A percentile compares a stretch with the other conserved stretches of the same genome.
phyloP scores from a whole-genome alignment of 2,797 vertebrate species.

The Mus caroli region DNA sequence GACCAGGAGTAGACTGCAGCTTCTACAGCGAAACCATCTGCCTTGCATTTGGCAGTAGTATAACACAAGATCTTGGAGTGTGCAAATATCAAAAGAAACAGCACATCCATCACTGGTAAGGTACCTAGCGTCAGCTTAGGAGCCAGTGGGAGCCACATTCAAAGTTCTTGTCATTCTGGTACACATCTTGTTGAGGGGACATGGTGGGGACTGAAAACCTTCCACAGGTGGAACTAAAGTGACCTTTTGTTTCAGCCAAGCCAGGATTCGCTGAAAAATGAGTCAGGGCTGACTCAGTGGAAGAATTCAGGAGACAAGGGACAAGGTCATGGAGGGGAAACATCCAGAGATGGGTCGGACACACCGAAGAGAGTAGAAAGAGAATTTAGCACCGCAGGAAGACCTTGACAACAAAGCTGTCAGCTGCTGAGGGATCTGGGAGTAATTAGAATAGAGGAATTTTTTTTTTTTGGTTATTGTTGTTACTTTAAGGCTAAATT shows the following conservation, averaged over 20 bases:
- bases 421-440: background rate
- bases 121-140: conserved; percentile 68
- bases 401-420: conserved; percentile 14
- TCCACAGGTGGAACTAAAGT: conserved; percentile 64
- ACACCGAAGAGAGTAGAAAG: background rate
- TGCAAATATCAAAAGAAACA: conserved; percentile 65
- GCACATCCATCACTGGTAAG: conserved; percentile 65
- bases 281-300: conserved; percentile 41
- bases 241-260: background rate
- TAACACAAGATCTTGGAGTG: conserved; percentile 65
- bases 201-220: conserved; percentile 73
- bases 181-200: conserved; percentile 77
- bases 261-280: conserved; percentile 61
- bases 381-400: background rate
- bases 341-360: conserved; percentile 8
- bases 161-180: conserved; percentile 70
- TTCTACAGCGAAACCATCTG: conserved; percentile 67
- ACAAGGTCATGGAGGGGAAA: background rate
- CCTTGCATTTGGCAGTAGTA: conserved; percentile 68
- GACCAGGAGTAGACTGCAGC: conserved; percentile 28
- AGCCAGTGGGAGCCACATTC: conserved; percentile 58
- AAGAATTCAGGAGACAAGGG: conserved; percentile 56
- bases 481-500: conserved; percentile 33
- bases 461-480: background rate
- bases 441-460: background rate